Evolutionary conservation across 2,113 vertebrate species (phyloP), one percentile per base, ranked within the genome.

Genomic region (Origma solitaria): DNA sequence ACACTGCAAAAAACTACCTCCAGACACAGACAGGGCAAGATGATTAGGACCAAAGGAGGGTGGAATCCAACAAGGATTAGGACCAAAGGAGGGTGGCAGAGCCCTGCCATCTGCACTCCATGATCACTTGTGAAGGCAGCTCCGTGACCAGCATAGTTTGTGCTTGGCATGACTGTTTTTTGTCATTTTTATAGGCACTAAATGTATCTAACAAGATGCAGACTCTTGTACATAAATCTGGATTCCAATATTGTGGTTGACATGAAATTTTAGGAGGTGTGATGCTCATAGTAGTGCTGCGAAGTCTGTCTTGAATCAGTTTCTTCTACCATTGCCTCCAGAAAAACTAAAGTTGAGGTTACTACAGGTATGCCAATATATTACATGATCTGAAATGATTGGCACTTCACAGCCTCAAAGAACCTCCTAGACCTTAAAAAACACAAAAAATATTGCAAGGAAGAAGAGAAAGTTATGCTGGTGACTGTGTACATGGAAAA

Each of bases 231-330:
- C 6, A 2, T 24, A 8, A 75, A 61, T 89, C 35, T 54, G 24
- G 44, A 89, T 78, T 77, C 25, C 0, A 0, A 24, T 44, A 81
- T 2, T 1, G 1, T 4, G 2, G 20, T 7, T 62, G 23, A 54
- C 14, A 27, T 7, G 56, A 68, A 47, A 87, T 60, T 82, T 82
- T 72, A 56, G 44, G 56, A 88, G 27, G 24, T 33, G 11, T 17
- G 7, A 82, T 64, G 68, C 40, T 68, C 65, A 35, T 8, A 79
- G 61, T 24, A 78, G 30, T 25, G 51, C 73, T 64, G 30, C 65
- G 17, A 93, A 85, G 30, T 68, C 42, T 85, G 33, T 37, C 60
- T 71, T 45, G 42, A 33, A 80, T 38, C 44, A 54, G 20, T 40
- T 90, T 90, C 50, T 82, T 69, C 42, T 80, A 22, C 28, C 33